Percentiles rank a stretch among this genome's conserved stretches.
Conservation (phyloP, 2,797 vertebrate species). For the Gymnoscopelus microlampas region DNA sequence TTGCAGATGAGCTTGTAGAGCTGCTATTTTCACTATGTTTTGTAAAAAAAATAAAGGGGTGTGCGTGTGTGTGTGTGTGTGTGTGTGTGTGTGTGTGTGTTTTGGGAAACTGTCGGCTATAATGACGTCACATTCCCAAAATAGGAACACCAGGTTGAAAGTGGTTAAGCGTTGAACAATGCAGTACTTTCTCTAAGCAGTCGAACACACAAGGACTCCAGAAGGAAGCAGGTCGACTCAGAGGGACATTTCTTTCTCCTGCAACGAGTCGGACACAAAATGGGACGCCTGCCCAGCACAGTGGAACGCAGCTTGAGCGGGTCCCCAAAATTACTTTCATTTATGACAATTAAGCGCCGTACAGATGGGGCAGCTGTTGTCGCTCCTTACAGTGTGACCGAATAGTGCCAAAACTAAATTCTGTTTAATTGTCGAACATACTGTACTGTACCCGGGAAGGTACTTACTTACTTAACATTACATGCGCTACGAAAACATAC, state of each 20-base stretch:
- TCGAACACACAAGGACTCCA: conserved; percentile 1
- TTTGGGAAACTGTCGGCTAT: too few species aligned
- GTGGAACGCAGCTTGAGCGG: conserved; percentile 13
- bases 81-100: too few species aligned
- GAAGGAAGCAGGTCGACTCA: conserved; percentile 6
- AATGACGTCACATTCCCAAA: too few species aligned
- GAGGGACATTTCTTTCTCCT: conserved; percentile 23
- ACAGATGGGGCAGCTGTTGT: not conserved
- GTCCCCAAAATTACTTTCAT: conserved; percentile 24
- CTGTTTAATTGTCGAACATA: too few species aligned
- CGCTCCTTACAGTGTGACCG: conserved; percentile 10
- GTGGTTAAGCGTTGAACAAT: conserved; percentile 23
- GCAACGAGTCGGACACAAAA: conserved; percentile 27
- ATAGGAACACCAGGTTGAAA: too few species aligned
- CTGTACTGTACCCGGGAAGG: too few species aligned
- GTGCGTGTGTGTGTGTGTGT: too few species aligned
- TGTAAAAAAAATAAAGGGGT: too few species aligned
- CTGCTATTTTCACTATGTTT: too few species aligned
- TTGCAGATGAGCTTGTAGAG: too few species aligned
- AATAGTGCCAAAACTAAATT: conserved; percentile 5
- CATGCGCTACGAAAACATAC: conserved; percentile 1
- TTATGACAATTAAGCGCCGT: conserved; percentile 30
- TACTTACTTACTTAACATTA: too few species aligned
- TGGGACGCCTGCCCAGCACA: conserved; percentile 15
- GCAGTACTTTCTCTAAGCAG: conserved; percentile 13